phyloP scores from a whole-genome alignment of 1,140 invertebrate genomes.

The Hydropsyche tenuis region DNA sequence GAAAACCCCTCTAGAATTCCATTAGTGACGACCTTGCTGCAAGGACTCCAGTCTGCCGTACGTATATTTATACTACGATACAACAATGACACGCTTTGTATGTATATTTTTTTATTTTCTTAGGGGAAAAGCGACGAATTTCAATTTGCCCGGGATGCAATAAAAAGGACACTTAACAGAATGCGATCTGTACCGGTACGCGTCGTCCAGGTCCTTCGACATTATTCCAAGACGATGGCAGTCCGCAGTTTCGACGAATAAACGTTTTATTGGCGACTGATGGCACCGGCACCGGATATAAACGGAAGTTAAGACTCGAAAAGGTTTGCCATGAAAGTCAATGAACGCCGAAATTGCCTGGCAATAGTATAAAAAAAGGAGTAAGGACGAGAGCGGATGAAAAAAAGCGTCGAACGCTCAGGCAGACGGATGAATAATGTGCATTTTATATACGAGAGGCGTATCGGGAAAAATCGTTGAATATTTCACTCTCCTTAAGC shows the following conservation, averaged over 20 bases:
- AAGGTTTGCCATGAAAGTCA: constrained; percentile 39
- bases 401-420: background rate
- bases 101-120: constrained; percentile 7
- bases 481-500: too few relatives aligned
- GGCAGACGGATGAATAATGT: constrained; percentile 34
- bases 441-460: constrained; percentile 28
- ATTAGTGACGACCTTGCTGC: too few relatives aligned
- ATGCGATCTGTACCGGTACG: constrained; percentile 9
- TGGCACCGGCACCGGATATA: constrained; percentile 11
- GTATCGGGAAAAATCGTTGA: background rate
- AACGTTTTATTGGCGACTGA: constrained; percentile 38
- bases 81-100: background rate
- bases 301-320: constrained; percentile 29
- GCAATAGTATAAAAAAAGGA: background rate
- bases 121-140: background rate
- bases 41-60: too few relatives aligned
- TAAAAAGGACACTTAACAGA: constrained; percentile 23
- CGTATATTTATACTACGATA: too few relatives aligned
- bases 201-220: constrained; percentile 11
- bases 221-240: constrained; percentile 19
- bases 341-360: constrained; percentile 22
- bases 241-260: constrained; percentile 5
- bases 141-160: constrained; percentile 19
- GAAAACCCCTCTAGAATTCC: background rate
- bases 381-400: background rate